A percentile compares a stretch with the other conserved stretches of the same genome.
Evolutionary conservation across 2,888 invertebrate genomes (phyloP).

Genomic region (Drosophila cognata): DNA sequence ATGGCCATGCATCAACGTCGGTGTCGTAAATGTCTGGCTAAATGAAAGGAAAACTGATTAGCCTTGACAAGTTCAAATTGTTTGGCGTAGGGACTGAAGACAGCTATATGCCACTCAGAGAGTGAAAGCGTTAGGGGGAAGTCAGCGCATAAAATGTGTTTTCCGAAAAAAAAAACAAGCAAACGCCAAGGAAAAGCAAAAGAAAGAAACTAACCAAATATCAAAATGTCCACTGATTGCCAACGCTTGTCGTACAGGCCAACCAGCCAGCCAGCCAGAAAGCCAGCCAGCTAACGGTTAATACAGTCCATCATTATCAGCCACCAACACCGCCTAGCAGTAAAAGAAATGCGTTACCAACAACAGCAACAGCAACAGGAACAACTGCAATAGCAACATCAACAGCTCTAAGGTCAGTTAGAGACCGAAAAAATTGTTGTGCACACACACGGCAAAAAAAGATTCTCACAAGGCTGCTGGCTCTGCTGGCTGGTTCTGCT

Average conservation of each 20-base stretch:
- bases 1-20: conserved; percentile 73
- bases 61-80: conserved; percentile 78
- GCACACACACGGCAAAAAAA: conserved; percentile 59
- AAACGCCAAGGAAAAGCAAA: neutral
- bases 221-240: conserved; percentile 81
- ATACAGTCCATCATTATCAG: conserved; percentile 82
- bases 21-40: conserved; percentile 68
- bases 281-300: conserved; percentile 73
- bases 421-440: conserved; percentile 76
- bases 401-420: conserved; percentile 72
- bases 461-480: conserved; percentile 75
- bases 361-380: conserved; percentile 26
- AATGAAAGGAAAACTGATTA: conserved; percentile 79
- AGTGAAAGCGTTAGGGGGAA: conserved; percentile 63
- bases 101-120: conserved; percentile 31
- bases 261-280: conserved; percentile 20
- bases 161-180: conserved; percentile 15
- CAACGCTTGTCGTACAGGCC: conserved; percentile 67
- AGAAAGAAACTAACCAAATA: conserved; percentile 48
- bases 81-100: conserved; percentile 46
- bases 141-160: conserved; percentile 35
- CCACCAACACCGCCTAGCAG: conserved; percentile 61
- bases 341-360: conserved; percentile 75
- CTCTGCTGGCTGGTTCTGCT: conserved; percentile 47
- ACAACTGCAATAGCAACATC: conserved; percentile 31